These are phyloP conservation scores for Seira sanloemensis DNA, from an alignment of 2,888 invertebrate genomes.

Conservation along the genomic window DNA sequence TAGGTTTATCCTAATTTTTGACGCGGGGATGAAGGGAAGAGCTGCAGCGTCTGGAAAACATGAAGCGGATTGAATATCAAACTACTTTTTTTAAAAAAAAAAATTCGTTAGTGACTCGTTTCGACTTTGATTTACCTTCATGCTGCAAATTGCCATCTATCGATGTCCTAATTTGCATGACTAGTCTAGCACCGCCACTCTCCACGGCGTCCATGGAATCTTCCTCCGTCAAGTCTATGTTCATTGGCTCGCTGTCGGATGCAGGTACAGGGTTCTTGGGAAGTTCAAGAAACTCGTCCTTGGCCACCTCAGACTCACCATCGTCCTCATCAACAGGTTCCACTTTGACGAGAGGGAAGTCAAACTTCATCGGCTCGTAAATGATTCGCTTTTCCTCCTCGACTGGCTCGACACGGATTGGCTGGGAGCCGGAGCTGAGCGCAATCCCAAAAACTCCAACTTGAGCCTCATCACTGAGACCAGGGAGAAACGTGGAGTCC, in stretches of 20 bases:
- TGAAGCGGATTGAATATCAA: not conserved
- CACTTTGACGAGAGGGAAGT: conserved; percentile 70
- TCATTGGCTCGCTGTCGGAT: conserved; percentile 40
- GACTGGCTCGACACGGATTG: conserved; percentile 2
- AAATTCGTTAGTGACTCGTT: not conserved
- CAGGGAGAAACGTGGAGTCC: conserved; percentile 69
- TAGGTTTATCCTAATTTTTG: conserved; percentile 65
- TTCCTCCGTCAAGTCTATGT: conserved; percentile 64
- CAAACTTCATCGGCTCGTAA: conserved; percentile 73
- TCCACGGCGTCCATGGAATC: conserved; percentile 57
- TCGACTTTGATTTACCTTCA: conserved; percentile 51
- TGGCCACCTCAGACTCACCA: conserved; percentile 7
- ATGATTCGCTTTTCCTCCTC: conserved; percentile 61
- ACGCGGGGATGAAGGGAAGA: conserved; percentile 48
- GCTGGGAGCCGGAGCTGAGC: conserved; percentile 50
- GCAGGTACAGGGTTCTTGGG: too few species aligned
- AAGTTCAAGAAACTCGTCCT: conserved; percentile 21
- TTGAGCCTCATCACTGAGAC: conserved; percentile 58
- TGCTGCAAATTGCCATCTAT: conserved; percentile 72
- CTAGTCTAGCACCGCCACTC: conserved; percentile 53
- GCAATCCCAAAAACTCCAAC: conserved; percentile 71
- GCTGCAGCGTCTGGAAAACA: conserved; percentile 51
- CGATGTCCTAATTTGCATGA: conserved; percentile 61
- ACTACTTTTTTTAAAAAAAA: not conserved
- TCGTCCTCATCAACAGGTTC: conserved; percentile 68